Conservation (phyloP, 2,113 vertebrate genomes). For the Syngnathus floridae region DNA sequence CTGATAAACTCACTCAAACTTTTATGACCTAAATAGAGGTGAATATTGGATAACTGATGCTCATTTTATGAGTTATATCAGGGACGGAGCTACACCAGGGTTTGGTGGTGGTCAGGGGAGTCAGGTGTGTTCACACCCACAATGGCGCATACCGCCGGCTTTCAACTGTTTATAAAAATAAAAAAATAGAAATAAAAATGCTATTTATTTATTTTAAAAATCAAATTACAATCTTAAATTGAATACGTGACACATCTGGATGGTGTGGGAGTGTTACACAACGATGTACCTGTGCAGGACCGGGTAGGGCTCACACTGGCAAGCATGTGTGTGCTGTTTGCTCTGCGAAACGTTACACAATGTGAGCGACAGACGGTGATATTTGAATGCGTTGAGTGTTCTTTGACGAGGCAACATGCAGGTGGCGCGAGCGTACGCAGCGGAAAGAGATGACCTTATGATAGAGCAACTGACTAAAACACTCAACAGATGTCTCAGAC, state of each 20-base stretch:
- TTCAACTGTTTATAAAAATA: too few species aligned
- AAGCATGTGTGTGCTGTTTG: neutral
- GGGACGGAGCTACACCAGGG: too few species aligned
- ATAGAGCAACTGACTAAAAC: slow-evolving; percentile 31
- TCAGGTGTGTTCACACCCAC: too few species aligned
- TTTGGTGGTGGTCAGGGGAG: too few species aligned
- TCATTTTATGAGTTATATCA: too few species aligned
- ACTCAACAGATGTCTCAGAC: neutral
- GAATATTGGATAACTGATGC: too few species aligned
- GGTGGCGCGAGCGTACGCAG: slow-evolving; percentile 30
- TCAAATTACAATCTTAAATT: too few species aligned
- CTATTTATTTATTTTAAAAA: neutral
- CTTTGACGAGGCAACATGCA: slow-evolving; percentile 32
- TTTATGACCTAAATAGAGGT: too few species aligned
- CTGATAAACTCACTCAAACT: neutral
- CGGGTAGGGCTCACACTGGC: slow-evolving; percentile 14
- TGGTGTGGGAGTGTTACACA: slow-evolving; percentile 34
- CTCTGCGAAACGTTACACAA: slow-evolving; percentile 37
- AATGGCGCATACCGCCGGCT: too few species aligned
- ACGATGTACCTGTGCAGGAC: slow-evolving; percentile 28
- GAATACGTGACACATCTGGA: neutral
- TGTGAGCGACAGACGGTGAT: slow-evolving; percentile 42
- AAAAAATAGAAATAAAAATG: neutral
- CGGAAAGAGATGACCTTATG: slow-evolving; percentile 67
- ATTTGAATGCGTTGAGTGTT: slow-evolving; percentile 66